A percentile compares a stretch with the other conserved stretches of the same genome.
These are phyloP conservation scores for Lamellibrachia satsuma DNA, from an alignment of 2,888 invertebrate genomes.

Conservation along the genomic window DNA sequence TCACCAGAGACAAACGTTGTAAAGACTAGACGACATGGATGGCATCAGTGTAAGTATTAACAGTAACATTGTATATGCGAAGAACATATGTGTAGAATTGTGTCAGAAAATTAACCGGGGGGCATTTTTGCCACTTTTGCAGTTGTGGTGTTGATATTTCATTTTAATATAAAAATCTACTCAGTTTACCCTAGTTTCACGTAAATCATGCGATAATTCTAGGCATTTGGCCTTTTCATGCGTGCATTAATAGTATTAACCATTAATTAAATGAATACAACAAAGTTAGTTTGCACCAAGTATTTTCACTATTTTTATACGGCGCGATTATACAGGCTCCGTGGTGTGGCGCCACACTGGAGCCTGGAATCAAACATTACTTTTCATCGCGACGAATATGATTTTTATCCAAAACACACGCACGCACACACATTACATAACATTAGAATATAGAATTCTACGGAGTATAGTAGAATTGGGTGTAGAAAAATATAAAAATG, in stretches of 20 bases:
- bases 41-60: not conserved
- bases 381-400: too few relatives aligned
- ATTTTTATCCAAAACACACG: too few relatives aligned
- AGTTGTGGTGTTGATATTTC: not conserved
- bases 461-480: too few relatives aligned
- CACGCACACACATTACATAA: too few relatives aligned
- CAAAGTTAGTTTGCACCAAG: not conserved
- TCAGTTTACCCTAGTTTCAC: not conserved
- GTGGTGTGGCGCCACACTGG: too few relatives aligned
- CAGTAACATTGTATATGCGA: not conserved
- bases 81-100: not conserved
- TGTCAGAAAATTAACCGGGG: not conserved
- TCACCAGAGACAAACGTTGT: not conserved
- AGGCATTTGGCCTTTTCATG: not conserved
- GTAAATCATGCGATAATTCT: not conserved
- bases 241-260: not conserved
- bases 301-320: not conserved
- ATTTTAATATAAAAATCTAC: not conserved
- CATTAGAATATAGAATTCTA: too few relatives aligned
- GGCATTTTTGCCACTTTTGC: not conserved
- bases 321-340: not conserved
- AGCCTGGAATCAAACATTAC: too few relatives aligned
- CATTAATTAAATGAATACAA: not conserved
- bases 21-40: not conserved
- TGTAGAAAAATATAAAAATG: too few relatives aligned